A percentile compares a stretch with the other conserved stretches of the same genome.
These are phyloP conservation scores for Embidobia sp. DNA, from an alignment of 2,888 invertebrate species.

Conservation along the genomic window DNA sequence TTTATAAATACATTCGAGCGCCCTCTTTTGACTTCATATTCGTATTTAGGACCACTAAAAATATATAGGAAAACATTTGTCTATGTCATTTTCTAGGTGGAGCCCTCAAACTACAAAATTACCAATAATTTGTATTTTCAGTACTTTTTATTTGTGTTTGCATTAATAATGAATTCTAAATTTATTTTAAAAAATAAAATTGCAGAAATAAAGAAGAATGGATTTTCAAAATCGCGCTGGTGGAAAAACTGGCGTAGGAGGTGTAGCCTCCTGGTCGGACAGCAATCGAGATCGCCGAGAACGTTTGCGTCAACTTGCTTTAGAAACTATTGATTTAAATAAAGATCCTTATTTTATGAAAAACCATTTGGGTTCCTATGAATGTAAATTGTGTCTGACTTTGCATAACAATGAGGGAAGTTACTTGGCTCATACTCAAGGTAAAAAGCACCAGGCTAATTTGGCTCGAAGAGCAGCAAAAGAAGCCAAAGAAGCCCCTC, in stretches of 20 bases:
- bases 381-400: conserved; percentile 99
- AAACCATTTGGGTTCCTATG: conserved; percentile 99
- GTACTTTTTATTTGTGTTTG: too few relatives aligned
- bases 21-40: too few relatives aligned
- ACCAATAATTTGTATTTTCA: too few relatives aligned
- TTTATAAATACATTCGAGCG: too few relatives aligned
- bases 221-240: conserved; percentile 50
- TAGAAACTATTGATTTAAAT: conserved; percentile 99
- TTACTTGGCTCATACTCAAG: conserved; percentile 99
- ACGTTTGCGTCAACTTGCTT: conserved; percentile 89
- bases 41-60: too few relatives aligned
- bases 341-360: conserved; percentile 99
- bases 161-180: too few relatives aligned
- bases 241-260: conserved; percentile 47
- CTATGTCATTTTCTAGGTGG: too few relatives aligned
- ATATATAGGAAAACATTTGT: too few relatives aligned
- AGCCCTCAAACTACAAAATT: too few relatives aligned
- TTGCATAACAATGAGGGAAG: conserved; percentile 99
- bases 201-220: conserved; percentile 21
- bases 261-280: conserved; percentile 47
- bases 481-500: conserved; percentile 98
- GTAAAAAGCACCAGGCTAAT: conserved; percentile 99
- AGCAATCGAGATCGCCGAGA: conserved; percentile 46
- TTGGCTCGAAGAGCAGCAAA: conserved; percentile 98
- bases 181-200: too few relatives aligned